Evolutionary conservation across 2,888 invertebrate genomes (phyloP).

Genomic region (Tipula vernalis): DNA sequence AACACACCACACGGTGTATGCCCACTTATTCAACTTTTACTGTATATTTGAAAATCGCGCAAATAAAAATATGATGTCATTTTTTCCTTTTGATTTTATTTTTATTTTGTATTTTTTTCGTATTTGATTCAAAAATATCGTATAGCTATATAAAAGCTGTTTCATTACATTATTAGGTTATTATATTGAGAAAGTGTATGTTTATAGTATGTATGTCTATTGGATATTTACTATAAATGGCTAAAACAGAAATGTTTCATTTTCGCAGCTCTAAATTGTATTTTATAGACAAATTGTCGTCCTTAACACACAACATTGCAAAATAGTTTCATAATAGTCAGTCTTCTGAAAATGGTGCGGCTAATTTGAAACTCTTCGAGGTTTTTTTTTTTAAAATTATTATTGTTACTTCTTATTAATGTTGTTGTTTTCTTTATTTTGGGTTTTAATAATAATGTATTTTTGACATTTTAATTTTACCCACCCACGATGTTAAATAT

Average conservation of each 20-base stretch:
- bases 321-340: neutral
- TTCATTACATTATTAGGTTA: neutral
- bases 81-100: neutral
- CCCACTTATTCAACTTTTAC: neutral
- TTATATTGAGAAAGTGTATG: neutral
- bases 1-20: neutral
- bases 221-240: neutral
- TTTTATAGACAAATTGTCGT: neutral
- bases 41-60: neutral
- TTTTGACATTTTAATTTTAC: neutral
- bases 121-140: neutral
- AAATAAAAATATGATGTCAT: conserved; percentile 4
- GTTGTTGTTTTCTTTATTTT: neutral
- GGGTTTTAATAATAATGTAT: neutral
- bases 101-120: neutral
- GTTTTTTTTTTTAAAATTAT: neutral
- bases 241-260: neutral
- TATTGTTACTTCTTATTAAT: neutral
- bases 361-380: neutral
- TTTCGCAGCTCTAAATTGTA: neutral
- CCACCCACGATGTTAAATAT: neutral
- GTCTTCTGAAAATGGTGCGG: neutral
- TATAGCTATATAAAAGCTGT: neutral
- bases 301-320: neutral
- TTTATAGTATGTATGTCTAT: neutral